Evolutionary conservation across 2,888 invertebrate species (phyloP), one percentile per base, ranked within the genome.

Genomic region (Digitonthophagus gazella): DNA sequence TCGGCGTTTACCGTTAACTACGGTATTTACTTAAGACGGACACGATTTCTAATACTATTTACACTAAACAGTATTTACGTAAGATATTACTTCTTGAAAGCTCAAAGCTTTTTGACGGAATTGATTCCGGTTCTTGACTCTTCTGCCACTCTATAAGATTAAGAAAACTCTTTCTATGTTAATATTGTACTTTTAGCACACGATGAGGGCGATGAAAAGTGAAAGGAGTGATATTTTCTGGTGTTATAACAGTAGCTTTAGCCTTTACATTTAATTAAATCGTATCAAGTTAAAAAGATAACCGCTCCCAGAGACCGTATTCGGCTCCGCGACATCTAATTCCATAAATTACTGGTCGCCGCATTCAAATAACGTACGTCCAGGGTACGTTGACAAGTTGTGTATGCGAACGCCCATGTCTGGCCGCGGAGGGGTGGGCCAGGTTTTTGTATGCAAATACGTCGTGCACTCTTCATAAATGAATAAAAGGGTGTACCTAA

Each of bases 361-460:
- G 61, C 20, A 61, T 61, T 18, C 61, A 61, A 61, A 61, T 61
- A 61, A n/a, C 16, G 61, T 8, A n/a, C 18, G 19, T 16, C 18
- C 61, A 18, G 20, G 20, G 61, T 19, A 19, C 61, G 20, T 16
- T 20, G 61, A 61, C 61, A 19, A 61, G 61, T 61, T 20, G 20
- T 61, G n/a, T 20, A 61, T 61, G 58, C 65, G 63, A 20, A 71
- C 70, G 67, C 71, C 69, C 67, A 67, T 65, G 66, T 58, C 68
- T 69, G 71, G 68, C 55, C 67, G 61, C 67, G 70, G 69, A 44
- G 69, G 73, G 73, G 73, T 73, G 72, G 74, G 68, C 69, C 67
- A 70, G 18, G 68, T 74, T 73, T 75, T 75, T 75, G 75, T 75
- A 75, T 75, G 75, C 72, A 73, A 75, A 75, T 75, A 72, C 67